Evolutionary conservation across 1,140 invertebrate species (phyloP).

Genomic region (Drosophila busckii): DNA sequence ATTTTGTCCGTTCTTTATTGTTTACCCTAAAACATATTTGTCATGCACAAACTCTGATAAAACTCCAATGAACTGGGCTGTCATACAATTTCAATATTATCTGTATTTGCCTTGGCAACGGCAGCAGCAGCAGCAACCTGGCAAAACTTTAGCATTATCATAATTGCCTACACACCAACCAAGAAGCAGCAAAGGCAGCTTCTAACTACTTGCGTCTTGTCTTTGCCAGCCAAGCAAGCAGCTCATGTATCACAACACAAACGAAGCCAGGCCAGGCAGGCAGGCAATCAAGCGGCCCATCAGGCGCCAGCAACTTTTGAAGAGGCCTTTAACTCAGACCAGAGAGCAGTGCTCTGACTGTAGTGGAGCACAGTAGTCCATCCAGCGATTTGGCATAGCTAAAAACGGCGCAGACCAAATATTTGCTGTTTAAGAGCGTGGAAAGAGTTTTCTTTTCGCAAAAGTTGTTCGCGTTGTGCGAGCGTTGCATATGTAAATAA

Average conservation of each 20-base stretch:
- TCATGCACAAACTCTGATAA: too few species aligned
- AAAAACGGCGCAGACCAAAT: conserved; percentile 36
- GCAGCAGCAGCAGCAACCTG: too few species aligned
- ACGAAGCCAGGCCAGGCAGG: too few species aligned
- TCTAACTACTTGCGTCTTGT: conserved; percentile 24
- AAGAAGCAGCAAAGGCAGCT: conserved; percentile 16
- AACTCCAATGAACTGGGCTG: too few species aligned
- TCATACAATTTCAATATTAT: neutral
- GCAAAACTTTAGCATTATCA: conserved; percentile 37
- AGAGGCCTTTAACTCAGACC: neutral
- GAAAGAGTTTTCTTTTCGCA: conserved; percentile 28
- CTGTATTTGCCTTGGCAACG: conserved; percentile 6
- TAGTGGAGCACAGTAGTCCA: conserved; percentile 5
- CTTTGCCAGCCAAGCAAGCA: too few species aligned
- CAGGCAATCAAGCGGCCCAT: conserved; percentile 38
- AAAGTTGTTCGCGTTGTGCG: conserved; percentile 36
- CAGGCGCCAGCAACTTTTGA: conserved; percentile 36
- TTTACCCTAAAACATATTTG: too few species aligned
- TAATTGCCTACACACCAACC: conserved; percentile 32
- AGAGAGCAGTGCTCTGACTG: too few species aligned
- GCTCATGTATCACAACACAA: conserved; percentile 17
- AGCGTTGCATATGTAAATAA: conserved; percentile 72
- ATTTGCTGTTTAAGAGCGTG: conserved; percentile 21
- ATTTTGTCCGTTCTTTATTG: too few species aligned
- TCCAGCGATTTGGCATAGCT: conserved; percentile 36